Percentiles rank a stretch among this genome's conserved stretches.
These are phyloP conservation scores for Psilopsiagon aurifrons DNA, from an alignment of 2,113 vertebrate species.

Conservation along the genomic window DNA sequence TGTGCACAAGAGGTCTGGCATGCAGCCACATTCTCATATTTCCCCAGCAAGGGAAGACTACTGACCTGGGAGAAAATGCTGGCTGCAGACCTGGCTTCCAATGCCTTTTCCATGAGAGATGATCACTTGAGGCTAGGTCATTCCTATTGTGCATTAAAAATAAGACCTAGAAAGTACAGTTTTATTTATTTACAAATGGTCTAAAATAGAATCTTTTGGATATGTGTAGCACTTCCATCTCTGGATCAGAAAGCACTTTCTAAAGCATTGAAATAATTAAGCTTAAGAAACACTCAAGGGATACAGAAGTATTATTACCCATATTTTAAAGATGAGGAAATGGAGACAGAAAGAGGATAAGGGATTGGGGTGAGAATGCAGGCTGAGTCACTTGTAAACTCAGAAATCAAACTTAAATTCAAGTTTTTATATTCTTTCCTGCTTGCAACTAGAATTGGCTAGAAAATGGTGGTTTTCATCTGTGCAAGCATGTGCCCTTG, in stretches of 20 bases:
- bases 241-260: conserved; percentile 20
- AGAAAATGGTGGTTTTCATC: background rate
- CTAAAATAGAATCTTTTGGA: background rate
- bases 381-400: conserved; percentile 10
- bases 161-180: background rate
- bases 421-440: background rate
- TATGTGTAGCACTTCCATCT: background rate
- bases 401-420: conserved; percentile 20
- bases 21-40: conserved; percentile 15
- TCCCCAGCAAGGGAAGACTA: background rate
- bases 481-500: background rate
- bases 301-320: conserved; percentile 46
- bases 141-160: conserved; percentile 10
- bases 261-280: conserved; percentile 53
- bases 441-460: background rate
- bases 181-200: conserved; percentile 28
- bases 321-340: conserved; percentile 67
- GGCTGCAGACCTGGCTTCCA: background rate
- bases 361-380: background rate
- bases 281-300: conserved; percentile 35
- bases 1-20: background rate
- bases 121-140: background rate
- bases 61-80: background rate
- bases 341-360: conserved; percentile 23
- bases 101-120: background rate